Evolutionary conservation across 1,140 invertebrate species (phyloP).

Genomic region (Idris sp.): DNA sequence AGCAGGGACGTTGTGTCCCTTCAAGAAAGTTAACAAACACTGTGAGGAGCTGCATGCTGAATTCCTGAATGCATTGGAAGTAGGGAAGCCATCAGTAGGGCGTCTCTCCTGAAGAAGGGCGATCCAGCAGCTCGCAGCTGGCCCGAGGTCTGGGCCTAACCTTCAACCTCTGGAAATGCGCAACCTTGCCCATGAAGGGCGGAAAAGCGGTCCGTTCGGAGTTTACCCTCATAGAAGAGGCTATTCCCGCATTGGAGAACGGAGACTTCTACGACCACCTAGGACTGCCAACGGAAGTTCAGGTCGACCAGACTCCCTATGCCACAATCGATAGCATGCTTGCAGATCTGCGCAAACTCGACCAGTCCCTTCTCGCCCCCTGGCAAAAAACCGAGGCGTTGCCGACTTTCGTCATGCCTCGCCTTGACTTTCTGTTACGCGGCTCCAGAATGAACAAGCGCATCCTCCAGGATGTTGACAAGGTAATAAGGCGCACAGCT

Average conservation of each 20-base stretch:
- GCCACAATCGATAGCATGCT: slow-evolving; percentile 11
- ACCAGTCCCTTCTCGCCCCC: slow-evolving; percentile 65
- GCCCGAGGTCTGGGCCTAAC: slow-evolving; percentile 36
- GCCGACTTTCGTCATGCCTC: slow-evolving; percentile 67
- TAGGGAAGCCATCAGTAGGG: no score
- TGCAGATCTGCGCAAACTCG: slow-evolving; percentile 34
- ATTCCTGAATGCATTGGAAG: no score
- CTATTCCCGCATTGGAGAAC: slow-evolving; percentile 15
- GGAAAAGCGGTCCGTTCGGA: slow-evolving; percentile 2
- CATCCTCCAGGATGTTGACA: slow-evolving; percentile 44
- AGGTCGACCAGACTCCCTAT: slow-evolving; percentile 46
- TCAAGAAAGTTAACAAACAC: no score
- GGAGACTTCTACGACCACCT: slow-evolving; percentile 64
- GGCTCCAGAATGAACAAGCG: slow-evolving; percentile 50
- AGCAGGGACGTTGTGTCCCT: no score
- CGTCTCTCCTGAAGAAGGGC: no score
- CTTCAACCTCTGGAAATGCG: slow-evolving; percentile 65
- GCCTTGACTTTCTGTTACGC: slow-evolving; percentile 64
- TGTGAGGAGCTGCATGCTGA: no score
- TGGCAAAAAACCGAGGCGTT: slow-evolving; percentile 73
- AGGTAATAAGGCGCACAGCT: slow-evolving; percentile 43
- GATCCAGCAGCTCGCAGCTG: no score
- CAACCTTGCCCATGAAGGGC: slow-evolving; percentile 45
- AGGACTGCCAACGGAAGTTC: slow-evolving; percentile 62
- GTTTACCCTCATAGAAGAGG: slow-evolving; percentile 28